A percentile compares a stretch with the other conserved stretches of the same genome.
These are phyloP conservation scores for Mellivora capensis DNA, from an alignment of 2,113 vertebrate genomes.

Conservation along the genomic window DNA sequence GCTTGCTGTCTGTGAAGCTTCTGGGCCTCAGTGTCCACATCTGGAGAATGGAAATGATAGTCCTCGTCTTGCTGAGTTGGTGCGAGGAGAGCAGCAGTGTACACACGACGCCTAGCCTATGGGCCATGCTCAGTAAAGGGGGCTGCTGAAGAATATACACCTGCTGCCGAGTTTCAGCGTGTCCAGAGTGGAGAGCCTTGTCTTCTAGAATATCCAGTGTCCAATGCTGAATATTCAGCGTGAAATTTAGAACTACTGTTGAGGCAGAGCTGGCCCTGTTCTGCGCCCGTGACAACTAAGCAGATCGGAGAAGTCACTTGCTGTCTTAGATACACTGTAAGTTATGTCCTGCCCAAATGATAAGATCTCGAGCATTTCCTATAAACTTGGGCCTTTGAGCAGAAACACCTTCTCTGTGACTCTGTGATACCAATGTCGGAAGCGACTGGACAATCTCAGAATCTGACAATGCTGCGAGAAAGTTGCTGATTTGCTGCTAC, in stretches of 20 bases:
- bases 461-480: neutral
- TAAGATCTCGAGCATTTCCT: neutral
- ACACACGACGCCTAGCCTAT: rapidly evolving
- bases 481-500: neutral
- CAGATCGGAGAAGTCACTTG: neutral
- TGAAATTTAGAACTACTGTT: neutral
- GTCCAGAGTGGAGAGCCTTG: neutral
- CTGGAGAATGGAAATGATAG: neutral
- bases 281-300: neutral
- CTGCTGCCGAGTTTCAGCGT: neutral
- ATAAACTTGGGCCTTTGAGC: neutral
- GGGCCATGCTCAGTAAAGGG: neutral
- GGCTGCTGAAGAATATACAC: too few species aligned
- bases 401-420: neutral
- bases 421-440: neutral
- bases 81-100: neutral
- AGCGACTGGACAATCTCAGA: neutral
- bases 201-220: neutral
- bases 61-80: neutral
- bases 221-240: neutral
- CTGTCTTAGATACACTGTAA: neutral
- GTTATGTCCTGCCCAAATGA: neutral
- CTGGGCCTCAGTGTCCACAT: neutral
- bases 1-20: neutral
- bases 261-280: neutral